These are phyloP conservation scores for Drosophila ustulata DNA, from an alignment of 2,888 invertebrate species.

Conservation along the genomic window DNA sequence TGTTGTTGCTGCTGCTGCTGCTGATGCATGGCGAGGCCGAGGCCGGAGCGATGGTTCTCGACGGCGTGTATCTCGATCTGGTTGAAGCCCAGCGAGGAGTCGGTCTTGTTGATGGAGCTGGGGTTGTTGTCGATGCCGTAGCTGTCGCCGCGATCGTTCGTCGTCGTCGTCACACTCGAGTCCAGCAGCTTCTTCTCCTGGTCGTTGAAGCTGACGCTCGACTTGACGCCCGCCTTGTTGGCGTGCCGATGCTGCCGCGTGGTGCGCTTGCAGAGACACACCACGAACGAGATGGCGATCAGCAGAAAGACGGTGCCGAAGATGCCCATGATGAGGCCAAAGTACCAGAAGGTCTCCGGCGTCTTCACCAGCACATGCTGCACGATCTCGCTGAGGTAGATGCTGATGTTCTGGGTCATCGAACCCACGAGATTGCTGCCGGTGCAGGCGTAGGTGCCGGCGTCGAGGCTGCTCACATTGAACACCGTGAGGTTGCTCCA, in stretches of 20 bases:
- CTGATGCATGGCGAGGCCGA: slow-evolving; percentile 47
- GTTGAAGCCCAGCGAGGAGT: slow-evolving; percentile 87
- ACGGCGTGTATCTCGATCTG: slow-evolving; percentile 88
- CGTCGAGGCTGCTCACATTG: slow-evolving; percentile 92
- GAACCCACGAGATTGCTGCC: slow-evolving; percentile 85
- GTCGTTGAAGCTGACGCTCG: slow-evolving; percentile 93
- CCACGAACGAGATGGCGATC: slow-evolving; percentile 87
- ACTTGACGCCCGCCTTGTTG: slow-evolving; percentile 89
- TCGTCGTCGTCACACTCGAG: slow-evolving; percentile 91
- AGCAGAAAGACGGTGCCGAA: slow-evolving; percentile 88
- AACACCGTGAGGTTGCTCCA: slow-evolving; percentile 94
- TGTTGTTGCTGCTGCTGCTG: slow-evolving; percentile 41
- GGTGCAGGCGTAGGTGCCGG: slow-evolving; percentile 93
- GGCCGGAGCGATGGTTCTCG: slow-evolving; percentile 84
- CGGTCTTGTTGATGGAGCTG: slow-evolving; percentile 85
- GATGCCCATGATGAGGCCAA: slow-evolving; percentile 90
- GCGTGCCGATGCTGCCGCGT: slow-evolving; percentile 86
- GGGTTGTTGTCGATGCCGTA: slow-evolving; percentile 88
- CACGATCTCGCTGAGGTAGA: slow-evolving; percentile 89
- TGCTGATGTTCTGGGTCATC: slow-evolving; percentile 86
- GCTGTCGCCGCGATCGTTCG: slow-evolving; percentile 87
- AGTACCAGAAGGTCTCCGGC: slow-evolving; percentile 92
- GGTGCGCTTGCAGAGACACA: slow-evolving; percentile 86
- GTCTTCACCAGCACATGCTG: slow-evolving; percentile 86
- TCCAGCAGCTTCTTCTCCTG: slow-evolving; percentile 95